phyloP scores from a whole-genome alignment of 2,888 invertebrate species.

The Urechis unicinctus region DNA sequence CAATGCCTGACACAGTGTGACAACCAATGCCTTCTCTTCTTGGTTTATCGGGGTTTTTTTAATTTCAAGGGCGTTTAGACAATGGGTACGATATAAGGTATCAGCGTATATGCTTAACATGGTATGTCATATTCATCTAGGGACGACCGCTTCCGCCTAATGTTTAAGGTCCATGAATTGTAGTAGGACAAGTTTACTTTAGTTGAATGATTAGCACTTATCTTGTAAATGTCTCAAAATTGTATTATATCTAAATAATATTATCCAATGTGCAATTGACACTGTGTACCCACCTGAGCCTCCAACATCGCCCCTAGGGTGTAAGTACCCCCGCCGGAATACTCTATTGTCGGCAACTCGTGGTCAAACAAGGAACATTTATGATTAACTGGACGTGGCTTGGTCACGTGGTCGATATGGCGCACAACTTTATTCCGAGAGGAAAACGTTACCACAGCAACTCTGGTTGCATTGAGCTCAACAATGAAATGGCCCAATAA shows the following conservation, averaged over 20 bases:
- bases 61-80: too few relatives aligned
- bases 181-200: too few relatives aligned
- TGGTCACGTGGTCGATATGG: slow-evolving; percentile 59
- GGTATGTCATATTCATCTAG: too few relatives aligned
- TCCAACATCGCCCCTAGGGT: slow-evolving; percentile 64
- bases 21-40: too few relatives aligned
- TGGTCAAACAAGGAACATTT: slow-evolving; percentile 62
- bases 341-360: slow-evolving; percentile 59
- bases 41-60: too few relatives aligned
- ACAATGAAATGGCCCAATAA: slow-evolving; percentile 63
- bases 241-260: not conserved
- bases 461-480: slow-evolving; percentile 60
- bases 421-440: slow-evolving; percentile 56
- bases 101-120: too few relatives aligned
- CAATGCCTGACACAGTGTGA: too few relatives aligned
- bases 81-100: too few relatives aligned
- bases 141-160: too few relatives aligned
- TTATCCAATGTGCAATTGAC: not conserved
- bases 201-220: not conserved
- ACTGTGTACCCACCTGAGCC: slow-evolving; percentile 55
- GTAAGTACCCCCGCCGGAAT: slow-evolving; percentile 64
- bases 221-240: not conserved
- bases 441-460: slow-evolving; percentile 64
- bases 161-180: too few relatives aligned
- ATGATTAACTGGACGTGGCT: slow-evolving; percentile 49